Evolutionary conservation across 2,888 invertebrate species (phyloP).

Genomic region (Eristalis tenax): DNA sequence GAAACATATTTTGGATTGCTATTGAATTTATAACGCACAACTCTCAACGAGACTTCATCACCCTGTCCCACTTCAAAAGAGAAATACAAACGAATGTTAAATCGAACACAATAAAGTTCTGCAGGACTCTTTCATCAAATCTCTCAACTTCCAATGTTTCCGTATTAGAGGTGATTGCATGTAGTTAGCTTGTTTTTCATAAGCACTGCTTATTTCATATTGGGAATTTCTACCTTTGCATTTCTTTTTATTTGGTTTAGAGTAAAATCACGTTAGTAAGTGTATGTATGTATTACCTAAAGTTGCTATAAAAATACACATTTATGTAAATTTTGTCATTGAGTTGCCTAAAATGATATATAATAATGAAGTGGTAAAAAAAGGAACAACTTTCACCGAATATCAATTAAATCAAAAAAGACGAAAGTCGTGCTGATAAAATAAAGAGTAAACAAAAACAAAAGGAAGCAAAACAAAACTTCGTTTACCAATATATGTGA

Average conservation of each 20-base stretch:
- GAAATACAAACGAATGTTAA: neutral
- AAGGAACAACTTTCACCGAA: slow-evolving; percentile 46
- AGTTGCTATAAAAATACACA: slow-evolving; percentile 22
- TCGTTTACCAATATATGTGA: slow-evolving; percentile 44
- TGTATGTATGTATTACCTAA: slow-evolving; percentile 11
- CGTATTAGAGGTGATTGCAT: slow-evolving; percentile 12
- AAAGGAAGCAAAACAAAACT: slow-evolving; percentile 24
- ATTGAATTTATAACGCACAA: too few relatives aligned
- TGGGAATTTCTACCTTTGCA: slow-evolving; percentile 24
- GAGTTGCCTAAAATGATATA: slow-evolving; percentile 19
- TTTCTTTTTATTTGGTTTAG: slow-evolving; percentile 39
- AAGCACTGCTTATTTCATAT: slow-evolving; percentile 22
- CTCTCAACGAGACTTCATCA: too few relatives aligned
- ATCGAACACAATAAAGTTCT: neutral
- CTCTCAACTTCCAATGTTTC: neutral
- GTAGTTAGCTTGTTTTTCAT: neutral
- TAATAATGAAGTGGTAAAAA: neutral
- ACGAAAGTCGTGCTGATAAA: slow-evolving; percentile 46
- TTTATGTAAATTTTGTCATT: slow-evolving; percentile 15
- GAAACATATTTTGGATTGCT: too few relatives aligned
- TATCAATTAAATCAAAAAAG: slow-evolving; percentile 10
- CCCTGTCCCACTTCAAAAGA: neutral
- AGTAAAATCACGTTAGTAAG: slow-evolving; percentile 53
- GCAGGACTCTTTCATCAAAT: neutral
- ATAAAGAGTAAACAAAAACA: slow-evolving; percentile 25